Evolutionary conservation across 2,113 vertebrate genomes (phyloP).

Genomic region (Plestiodon gilberti): DNA sequence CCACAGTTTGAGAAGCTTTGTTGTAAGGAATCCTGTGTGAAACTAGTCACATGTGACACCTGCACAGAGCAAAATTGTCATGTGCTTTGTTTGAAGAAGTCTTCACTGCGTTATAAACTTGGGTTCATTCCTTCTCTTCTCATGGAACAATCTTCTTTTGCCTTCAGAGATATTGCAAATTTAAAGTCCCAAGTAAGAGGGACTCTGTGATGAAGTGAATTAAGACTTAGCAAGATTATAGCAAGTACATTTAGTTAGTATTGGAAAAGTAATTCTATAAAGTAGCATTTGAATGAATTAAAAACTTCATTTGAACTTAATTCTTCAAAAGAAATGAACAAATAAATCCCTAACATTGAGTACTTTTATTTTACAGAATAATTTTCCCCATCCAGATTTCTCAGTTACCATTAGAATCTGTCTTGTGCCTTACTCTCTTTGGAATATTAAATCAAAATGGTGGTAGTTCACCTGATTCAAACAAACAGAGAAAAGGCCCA

Average conservation of each 20-base stretch:
- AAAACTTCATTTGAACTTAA: conserved; percentile 18
- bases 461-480: conserved; percentile 92
- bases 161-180: background rate
- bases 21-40: background rate
- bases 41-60: background rate
- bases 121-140: background rate
- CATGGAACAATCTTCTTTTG: background rate
- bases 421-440: conserved; percentile 89
- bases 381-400: conserved; percentile 95
- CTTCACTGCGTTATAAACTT: background rate
- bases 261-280: background rate
- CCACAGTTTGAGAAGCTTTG: no score
- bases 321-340: conserved; percentile 48
- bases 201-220: background rate
- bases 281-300: background rate
- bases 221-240: background rate
- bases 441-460: conserved; percentile 91
- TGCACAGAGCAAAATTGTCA: background rate
- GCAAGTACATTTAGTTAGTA: background rate
- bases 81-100: background rate
- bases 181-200: background rate
- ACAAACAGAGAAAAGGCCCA: conserved; percentile 92
- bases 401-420: conserved; percentile 91
- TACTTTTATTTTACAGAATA: conserved; percentile 80
- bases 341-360: conserved; percentile 29